These are phyloP conservation scores for Catalaphyllia jardinei DNA, from an alignment of 64 coral and sea anemone genomes.

Conservation along the genomic window DNA sequence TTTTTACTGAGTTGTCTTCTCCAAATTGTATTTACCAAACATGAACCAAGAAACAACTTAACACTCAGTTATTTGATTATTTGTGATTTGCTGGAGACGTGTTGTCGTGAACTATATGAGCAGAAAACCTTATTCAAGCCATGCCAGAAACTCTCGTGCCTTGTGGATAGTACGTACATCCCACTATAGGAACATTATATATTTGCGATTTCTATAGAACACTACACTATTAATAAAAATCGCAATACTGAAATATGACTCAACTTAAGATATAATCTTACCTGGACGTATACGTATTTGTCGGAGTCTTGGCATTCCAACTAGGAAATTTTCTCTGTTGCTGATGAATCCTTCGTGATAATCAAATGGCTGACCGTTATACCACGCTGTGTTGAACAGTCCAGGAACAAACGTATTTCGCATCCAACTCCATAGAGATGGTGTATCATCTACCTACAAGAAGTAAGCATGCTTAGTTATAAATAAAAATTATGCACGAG, in stretches of 20 bases:
- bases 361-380: slow-evolving; percentile 42
- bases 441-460: slow-evolving; percentile 26
- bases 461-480: neutral
- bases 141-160: too few relatives aligned
- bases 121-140: too few relatives aligned
- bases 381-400: slow-evolving; percentile 55
- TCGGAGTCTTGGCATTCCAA: slow-evolving; percentile 70
- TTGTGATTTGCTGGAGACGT: too few relatives aligned
- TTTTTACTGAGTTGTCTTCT: neutral
- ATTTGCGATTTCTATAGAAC: too few relatives aligned
- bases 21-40: neutral
- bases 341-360: slow-evolving; percentile 61
- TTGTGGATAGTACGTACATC: too few relatives aligned
- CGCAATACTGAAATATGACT: too few relatives aligned
- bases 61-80: too few relatives aligned
- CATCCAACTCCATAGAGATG: slow-evolving; percentile 49
- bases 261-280: neutral
- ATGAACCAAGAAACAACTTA: too few relatives aligned
- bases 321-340: slow-evolving; percentile 58
- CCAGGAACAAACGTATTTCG: slow-evolving; percentile 56
- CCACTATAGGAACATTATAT: too few relatives aligned
- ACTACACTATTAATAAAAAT: too few relatives aligned
- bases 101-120: too few relatives aligned
- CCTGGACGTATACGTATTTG: slow-evolving; percentile 67
- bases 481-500: too few relatives aligned